Evolutionary conservation across 2,113 vertebrate genomes (phyloP).

Genomic region (Lophura nycthemera): DNA sequence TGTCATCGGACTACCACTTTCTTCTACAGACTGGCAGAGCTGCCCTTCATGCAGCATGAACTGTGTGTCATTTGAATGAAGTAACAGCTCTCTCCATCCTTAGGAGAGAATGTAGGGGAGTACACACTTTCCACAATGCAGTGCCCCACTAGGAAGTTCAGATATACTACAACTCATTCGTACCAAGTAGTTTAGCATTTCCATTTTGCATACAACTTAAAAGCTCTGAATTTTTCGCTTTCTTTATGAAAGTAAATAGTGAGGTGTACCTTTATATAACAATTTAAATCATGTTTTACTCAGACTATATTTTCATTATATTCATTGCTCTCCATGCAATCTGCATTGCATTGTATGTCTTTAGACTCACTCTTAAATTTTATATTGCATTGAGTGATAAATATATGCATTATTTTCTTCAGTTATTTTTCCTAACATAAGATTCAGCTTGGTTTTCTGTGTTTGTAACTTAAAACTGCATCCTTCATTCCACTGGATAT

Average conservation of each 20-base stretch:
- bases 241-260: background rate
- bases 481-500: slow-evolving; percentile 13
- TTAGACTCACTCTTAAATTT: background rate
- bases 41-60: background rate
- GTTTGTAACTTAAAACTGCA: background rate
- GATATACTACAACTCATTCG: background rate
- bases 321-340: too few species aligned
- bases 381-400: background rate
- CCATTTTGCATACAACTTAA: background rate
- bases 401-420: background rate
- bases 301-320: background rate
- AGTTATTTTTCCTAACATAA: background rate
- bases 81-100: background rate
- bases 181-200: background rate
- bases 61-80: background rate
- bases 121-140: background rate
- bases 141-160: background rate
- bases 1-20: background rate
- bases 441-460: background rate
- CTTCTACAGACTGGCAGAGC: background rate
- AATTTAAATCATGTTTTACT: background rate
- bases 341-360: background rate
- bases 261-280: background rate
- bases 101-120: background rate
- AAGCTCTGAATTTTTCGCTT: background rate